Conservation (phyloP, 2,888 invertebrate species). For the Ophion ellenae region DNA sequence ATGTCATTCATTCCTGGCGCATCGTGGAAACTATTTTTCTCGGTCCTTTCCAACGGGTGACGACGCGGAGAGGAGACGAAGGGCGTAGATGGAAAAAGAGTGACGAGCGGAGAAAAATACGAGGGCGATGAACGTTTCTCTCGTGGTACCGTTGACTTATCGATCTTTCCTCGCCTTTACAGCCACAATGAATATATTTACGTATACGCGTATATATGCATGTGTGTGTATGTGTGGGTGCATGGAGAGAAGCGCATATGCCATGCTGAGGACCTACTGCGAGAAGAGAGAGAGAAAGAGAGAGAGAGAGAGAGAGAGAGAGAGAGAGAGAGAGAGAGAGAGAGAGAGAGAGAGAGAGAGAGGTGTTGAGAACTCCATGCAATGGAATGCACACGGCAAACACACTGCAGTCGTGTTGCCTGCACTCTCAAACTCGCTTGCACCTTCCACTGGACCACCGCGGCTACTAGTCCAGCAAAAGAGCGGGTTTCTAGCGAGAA, state of each 20-base stretch:
- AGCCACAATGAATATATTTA: constrained; percentile 52
- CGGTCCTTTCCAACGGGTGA: constrained; percentile 29
- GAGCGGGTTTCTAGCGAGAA: too few species aligned
- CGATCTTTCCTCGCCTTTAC: constrained; percentile 67
- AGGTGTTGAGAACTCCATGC: constrained; percentile 71
- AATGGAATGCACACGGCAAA: constrained; percentile 73
- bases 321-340: background rate
- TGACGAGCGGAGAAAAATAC: constrained; percentile 18
- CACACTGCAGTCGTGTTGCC: constrained; percentile 63
- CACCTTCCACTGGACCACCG: constrained; percentile 44
- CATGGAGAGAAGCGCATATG: constrained; percentile 29
- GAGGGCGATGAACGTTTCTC: constrained; percentile 63
- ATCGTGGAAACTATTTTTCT: constrained; percentile 51
- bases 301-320: constrained; percentile 54
- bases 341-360: constrained; percentile 37
- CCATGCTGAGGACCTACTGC: constrained; percentile 39
- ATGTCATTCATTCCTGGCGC: constrained; percentile 40
- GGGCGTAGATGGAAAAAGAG: constrained; percentile 34
- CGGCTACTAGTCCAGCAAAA: background rate
- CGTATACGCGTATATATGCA: background rate
- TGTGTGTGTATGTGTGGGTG: constrained; percentile 11
- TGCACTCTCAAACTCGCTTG: constrained; percentile 55
- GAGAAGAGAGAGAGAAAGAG: constrained; percentile 36
- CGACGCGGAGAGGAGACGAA: constrained; percentile 30
- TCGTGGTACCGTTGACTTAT: constrained; percentile 72